Conservation (phyloP, 2,797 vertebrate genomes). For the Urocyon cinereoargenteus region DNA sequence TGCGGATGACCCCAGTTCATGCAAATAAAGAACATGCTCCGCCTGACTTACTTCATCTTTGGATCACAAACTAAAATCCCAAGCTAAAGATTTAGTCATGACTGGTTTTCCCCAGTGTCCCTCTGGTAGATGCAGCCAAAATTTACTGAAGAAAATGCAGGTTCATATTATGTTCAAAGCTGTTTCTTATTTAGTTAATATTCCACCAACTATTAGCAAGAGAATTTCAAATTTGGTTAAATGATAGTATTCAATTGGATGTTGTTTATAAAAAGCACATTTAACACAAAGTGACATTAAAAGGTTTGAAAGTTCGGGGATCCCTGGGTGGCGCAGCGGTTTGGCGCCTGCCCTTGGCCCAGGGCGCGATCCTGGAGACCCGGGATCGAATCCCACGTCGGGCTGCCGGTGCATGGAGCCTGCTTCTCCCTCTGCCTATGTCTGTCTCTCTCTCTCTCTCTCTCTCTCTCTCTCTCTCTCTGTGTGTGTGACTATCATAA, state of each 20-base stretch:
- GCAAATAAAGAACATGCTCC: neutral
- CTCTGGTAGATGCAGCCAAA: neutral
- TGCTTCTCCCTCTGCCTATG: no score
- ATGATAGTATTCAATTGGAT: neutral
- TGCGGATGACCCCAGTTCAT: neutral
- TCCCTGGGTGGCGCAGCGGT: no score
- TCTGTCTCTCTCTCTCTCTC: no score
- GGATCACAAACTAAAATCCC: neutral
- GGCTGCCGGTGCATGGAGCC: no score
- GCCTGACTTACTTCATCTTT: neutral
- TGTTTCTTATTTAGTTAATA: neutral
- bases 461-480: no score
- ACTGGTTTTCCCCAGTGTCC: neutral
- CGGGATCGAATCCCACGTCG: no score
- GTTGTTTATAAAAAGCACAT: neutral
- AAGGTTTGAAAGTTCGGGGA: neutral
- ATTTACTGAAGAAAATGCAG: neutral
- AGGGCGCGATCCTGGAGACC: no score
- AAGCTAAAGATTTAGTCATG: neutral
- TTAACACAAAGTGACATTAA: neutral
- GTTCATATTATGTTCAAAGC: neutral
- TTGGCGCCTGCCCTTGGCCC: no score
- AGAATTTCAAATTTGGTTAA: slow-evolving; percentile 44
- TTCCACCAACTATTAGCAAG: neutral
- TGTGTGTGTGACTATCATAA: no score